Evolutionary conservation across 2,888 invertebrate genomes (phyloP).

Genomic region (Heliconius cydno): DNA sequence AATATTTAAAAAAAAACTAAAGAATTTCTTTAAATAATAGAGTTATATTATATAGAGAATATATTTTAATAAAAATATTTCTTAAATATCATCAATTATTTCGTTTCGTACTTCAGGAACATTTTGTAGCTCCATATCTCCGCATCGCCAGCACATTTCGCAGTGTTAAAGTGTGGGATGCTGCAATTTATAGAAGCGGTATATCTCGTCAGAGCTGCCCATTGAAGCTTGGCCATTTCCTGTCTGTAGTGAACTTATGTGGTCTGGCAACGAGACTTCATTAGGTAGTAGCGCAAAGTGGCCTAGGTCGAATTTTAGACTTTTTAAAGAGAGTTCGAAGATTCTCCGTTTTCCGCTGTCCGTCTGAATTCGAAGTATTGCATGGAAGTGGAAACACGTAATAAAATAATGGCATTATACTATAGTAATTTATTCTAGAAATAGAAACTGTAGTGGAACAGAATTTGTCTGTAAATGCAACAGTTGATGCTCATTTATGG

Average conservation of each 20-base stretch:
- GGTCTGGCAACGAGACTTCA: conserved; percentile 32
- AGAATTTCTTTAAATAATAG: too few relatives aligned
- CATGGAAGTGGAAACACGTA: neutral
- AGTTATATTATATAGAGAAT: too few relatives aligned
- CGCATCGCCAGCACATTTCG: conserved; percentile 5
- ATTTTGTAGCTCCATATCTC: neutral
- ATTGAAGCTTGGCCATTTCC: conserved; percentile 34
- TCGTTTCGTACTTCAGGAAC: neutral
- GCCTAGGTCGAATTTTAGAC: neutral
- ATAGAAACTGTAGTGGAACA: too few relatives aligned
- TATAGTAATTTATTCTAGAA: too few relatives aligned
- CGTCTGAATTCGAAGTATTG: neutral
- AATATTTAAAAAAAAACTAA: too few relatives aligned
- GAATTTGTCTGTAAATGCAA: too few relatives aligned
- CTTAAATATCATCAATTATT: neutral
- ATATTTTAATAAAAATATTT: too few relatives aligned
- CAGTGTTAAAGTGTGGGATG: conserved; percentile 28
- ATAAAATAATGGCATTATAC: too few relatives aligned
- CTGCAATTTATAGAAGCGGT: conserved; percentile 31
- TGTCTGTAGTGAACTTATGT: conserved; percentile 29
- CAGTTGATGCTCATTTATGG: too few relatives aligned
- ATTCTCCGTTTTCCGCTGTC: neutral
- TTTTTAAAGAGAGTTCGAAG: too few relatives aligned
- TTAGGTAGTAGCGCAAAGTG: conserved; percentile 5
- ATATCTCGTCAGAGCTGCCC: conserved; percentile 35